These are phyloP conservation scores for Microctenopoma lineatum DNA, from an alignment of 2,797 vertebrate species.

Conservation along the genomic window DNA sequence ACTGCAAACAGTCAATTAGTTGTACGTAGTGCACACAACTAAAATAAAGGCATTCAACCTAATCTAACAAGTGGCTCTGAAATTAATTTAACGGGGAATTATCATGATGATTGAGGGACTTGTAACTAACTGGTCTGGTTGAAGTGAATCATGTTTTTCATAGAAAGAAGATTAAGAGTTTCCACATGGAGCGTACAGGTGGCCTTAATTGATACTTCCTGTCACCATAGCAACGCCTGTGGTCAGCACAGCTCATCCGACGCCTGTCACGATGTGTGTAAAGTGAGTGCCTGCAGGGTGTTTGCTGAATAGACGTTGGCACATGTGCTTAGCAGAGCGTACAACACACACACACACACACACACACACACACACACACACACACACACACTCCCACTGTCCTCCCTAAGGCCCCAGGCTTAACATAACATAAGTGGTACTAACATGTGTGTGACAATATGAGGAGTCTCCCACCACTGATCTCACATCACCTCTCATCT, in stretches of 20 bases:
- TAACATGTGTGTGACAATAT: conserved; percentile 61
- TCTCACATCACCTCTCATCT: conserved; percentile 11
- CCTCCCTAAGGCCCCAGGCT: conserved; percentile 38
- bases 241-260: conserved; percentile 13
- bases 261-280: conserved; percentile 23
- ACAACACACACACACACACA: not conserved
- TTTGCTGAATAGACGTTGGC: conserved; percentile 34
- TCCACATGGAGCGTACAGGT: not conserved
- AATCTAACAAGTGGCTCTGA: not conserved
- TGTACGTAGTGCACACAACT: no score
- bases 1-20: no score
- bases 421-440: conserved; percentile 49
- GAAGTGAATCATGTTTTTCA: no score
- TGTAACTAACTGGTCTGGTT: not conserved
- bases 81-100: not conserved
- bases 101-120: not conserved
- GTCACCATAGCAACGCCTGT: conserved; percentile 15
- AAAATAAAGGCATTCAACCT: no score
- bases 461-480: conserved; percentile 28
- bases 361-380: conserved; percentile 3
- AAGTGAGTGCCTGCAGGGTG: conserved; percentile 10
- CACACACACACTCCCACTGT: not conserved
- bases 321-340: conserved; percentile 3
- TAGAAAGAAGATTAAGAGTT: not conserved
- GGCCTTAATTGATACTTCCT: not conserved